Base-by-base conservation (phyloP, 37 sponge, comb jelly and placozoan genomes). In the Sycon ciliatum region DNA sequence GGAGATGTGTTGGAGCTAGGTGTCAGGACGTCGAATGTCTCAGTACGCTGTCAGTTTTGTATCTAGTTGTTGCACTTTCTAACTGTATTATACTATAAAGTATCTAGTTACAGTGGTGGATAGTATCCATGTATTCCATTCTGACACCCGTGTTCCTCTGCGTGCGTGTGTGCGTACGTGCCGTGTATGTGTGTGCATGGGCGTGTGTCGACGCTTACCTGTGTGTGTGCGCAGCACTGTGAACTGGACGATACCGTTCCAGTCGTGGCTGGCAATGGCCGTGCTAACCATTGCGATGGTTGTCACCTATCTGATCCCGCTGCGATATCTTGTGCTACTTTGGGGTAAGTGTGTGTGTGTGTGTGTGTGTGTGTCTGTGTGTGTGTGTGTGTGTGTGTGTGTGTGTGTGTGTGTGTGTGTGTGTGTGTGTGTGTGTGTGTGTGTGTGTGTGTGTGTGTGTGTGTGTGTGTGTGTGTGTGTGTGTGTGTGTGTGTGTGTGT, bases 181-280 rank as follows among this genome's bases (percentile, higher is more conserved):
- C 13, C 13, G 9, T 42, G 49, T 42, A 13, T 42, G 49, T 42
- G 9, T 9, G 9, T 42, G 9, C 9, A 13, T 42, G 49, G 49
- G 13, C 13, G 49, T 18, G 13, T 42, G 49, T 42, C 13, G 49
- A 42, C 9, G 13, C 7, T 20, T 60, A 20, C 7, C n/a, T 5
- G 6, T 39, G 6, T 16, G 3, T 33, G 5, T 31, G 20, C 73
- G 62, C 71, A 94, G 95, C 53, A 57, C 86, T 42, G 84, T 89
- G 31, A 33, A 78, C 32, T 94, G 95, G 95, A 79, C 87, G 23
- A 87, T 94, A 4, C 95, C 95, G 0, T 94, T 83, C 68, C 78
- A 81, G 55, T 80, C 82, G 32, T 82, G 82, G 87, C 65, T 89
- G 72, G 84, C 85, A 23, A 76, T 89, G 3, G 18, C 65, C 9